Base-by-base conservation (phyloP, 2,113 vertebrate species). In the Scomber japonicus region DNA sequence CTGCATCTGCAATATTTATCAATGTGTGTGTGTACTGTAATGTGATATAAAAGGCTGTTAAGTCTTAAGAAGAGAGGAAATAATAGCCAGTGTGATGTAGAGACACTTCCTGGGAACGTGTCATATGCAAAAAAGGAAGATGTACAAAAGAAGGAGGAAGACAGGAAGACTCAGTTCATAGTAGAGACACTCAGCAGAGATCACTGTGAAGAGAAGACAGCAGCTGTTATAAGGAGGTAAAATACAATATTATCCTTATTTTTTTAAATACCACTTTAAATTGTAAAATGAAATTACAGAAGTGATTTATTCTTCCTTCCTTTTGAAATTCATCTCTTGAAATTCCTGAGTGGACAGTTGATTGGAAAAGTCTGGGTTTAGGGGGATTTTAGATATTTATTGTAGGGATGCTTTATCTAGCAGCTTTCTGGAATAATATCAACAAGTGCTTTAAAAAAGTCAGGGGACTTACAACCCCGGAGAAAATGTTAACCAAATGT, bases 111-210 rank as follows among this genome's bases (percentile, higher is more conserved):
- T 27, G 24, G 24, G 2, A 21, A 2, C 24, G 24, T 49, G 0
- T 8, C 46, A 31, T 16, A 44, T 19, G 30, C 46, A 46, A 79
- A 81, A 46, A 60, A 24, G n/a, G 24, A n/a, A 80, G 49, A 76
- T n/a, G 46, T 35, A 63, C 10, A 81, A 63, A 46, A 75, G 51
- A 35, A 80, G 16, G 55, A 82, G 55, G 61, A 72, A 75, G 61
- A 3, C 21, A 14, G 45, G 12, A 46, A 27, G 57, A 71, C 59
- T 70, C 51, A 48, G 63, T 49, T 63, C 30, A 68, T 27, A 45
- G 13, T 13, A 50, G 5, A 79, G 49, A 9, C 8, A 5, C 21
- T 21, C 7, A 16, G 66, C 61, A 66, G 74, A 73, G 40, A 0
- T 51, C 83, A 50, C 50, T 30, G 65, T 11, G 24, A 31, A 11